Evolutionary conservation across 2,888 invertebrate species (phyloP), one percentile per base, ranked within the genome.

Genomic region (Cephus nigrinus): DNA sequence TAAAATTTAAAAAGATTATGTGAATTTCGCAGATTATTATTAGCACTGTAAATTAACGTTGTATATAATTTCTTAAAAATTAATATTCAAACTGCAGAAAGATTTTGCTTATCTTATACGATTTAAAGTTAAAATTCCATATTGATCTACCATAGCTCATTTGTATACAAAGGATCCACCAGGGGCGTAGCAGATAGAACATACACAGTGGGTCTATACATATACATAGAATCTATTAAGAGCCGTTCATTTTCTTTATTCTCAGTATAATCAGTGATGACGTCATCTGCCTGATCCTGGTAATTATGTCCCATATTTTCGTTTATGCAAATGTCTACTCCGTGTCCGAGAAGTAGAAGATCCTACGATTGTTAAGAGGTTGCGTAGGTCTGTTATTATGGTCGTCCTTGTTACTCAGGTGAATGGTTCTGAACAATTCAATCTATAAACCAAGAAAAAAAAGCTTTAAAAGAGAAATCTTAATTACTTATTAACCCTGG

Each of bases 301-400:
- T 55, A 23, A 55, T 9, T 23, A 55, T 55, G 9, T 55, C 9
- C 23, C 1, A 23, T 23, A 23, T 55, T 23, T 55, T 55, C 9
- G 4, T 55, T 55, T 23, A 9, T 23, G 23, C 40, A 4, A 23
- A 55, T 55, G 23, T 55, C 23, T 55, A 55, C 23, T 55, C 40
- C 5, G 40, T 23, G 40, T 55, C 23, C 40, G 40, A 23, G 40
- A 55, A 55, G 15, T 71, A 71, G 31, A 32, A 80, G 12, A 85
- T 80, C 11, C 73, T 75, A 74, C 86, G 81, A 32, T 80, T 80
- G 73, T 86, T 84, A 30, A 81, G 30, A 12, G 81, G 79, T 75
- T 86, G 86, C 12, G 82, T 69, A 2, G 82, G 79, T 77, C 86
- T 75, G 73, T 78, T 84, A 76, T 86, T 86, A 73, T 85, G 32